A percentile compares a stretch with the other conserved stretches of the same genome.
phyloP scores from a whole-genome alignment of 2,797 vertebrate species.

The Acridotheres tristis region DNA sequence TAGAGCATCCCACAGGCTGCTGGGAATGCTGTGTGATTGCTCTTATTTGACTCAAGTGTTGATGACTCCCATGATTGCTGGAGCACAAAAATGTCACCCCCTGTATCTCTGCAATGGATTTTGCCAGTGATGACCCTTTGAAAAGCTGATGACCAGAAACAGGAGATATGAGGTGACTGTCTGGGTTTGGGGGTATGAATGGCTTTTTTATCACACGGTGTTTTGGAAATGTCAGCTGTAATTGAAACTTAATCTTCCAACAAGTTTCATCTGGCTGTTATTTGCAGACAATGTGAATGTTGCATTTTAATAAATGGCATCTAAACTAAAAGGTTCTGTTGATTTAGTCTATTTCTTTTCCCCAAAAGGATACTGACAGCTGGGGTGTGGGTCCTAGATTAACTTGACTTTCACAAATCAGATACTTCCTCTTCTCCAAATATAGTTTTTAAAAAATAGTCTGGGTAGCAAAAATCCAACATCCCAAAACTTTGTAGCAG shows the following conservation, averaged over 20 bases:
- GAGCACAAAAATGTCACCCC: slow-evolving; percentile 24
- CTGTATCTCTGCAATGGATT: neutral
- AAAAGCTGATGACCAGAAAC: neutral
- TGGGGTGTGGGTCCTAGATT: neutral
- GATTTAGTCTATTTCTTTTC: neutral
- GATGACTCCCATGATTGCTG: neutral
- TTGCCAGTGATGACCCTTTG: neutral
- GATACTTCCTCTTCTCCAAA: neutral
- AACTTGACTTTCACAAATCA: neutral
- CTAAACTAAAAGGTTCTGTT: slow-evolving; percentile 29
- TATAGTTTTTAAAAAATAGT: neutral
- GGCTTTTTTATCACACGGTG: neutral
- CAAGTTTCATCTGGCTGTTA: slow-evolving; percentile 34
- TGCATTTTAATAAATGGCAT: slow-evolving; percentile 62
- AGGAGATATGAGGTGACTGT: neutral
- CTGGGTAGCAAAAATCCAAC: neutral
- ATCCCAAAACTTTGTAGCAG: neutral
- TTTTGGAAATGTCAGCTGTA: slow-evolving; percentile 67
- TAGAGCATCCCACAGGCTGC: neutral
- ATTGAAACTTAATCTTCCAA: slow-evolving; percentile 66
- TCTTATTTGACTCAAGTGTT: neutral
- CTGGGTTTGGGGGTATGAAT: neutral
- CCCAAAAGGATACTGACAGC: neutral
- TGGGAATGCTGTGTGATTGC: neutral
- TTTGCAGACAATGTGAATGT: slow-evolving; percentile 35